phyloP scores from a whole-genome alignment of 2,113 vertebrate species.

The Daubentonia madagascariensis region DNA sequence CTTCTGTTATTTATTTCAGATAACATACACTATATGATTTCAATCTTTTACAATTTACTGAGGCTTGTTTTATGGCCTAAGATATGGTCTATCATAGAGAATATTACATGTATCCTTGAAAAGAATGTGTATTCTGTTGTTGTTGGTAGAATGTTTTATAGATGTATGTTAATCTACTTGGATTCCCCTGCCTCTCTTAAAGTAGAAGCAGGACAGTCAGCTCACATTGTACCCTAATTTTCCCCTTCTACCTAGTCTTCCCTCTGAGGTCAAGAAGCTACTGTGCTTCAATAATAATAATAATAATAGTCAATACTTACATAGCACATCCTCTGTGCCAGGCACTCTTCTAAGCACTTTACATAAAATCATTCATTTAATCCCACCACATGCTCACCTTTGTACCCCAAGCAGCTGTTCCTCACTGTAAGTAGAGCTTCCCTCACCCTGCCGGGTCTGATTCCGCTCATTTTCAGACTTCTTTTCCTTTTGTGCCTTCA shows the following conservation, averaged over 20 bases:
- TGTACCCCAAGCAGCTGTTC: conserved; percentile 93
- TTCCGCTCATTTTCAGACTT: conserved; percentile 79
- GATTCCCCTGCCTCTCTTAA: neutral
- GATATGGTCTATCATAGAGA: neutral
- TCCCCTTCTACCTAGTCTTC: neutral
- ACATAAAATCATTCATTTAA: conserved; percentile 4
- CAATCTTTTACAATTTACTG: conserved; percentile 38
- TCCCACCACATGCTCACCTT: conserved; percentile 83
- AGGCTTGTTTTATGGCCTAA: conserved; percentile 26
- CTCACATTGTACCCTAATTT: neutral
- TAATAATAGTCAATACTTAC: neutral
- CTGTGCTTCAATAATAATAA: conserved; percentile 27
- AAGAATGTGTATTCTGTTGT: neutral
- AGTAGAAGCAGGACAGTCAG: neutral
- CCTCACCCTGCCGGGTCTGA: conserved; percentile 71
- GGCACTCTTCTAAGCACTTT: neutral
- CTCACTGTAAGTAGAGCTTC: conserved; percentile 88
- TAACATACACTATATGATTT: neutral
- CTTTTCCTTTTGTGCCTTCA: conserved; percentile 81
- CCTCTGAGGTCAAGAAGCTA: neutral
- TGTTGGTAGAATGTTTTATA: neutral
- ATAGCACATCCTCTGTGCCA: neutral
- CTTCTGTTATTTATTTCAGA: conserved; percentile 11
- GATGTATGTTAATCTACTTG: neutral
- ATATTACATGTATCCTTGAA: neutral